Percentiles rank a stretch among this genome's conserved stretches.
Conservation (phyloP, 2,113 vertebrate genomes). For the Sitta europaea region DNA sequence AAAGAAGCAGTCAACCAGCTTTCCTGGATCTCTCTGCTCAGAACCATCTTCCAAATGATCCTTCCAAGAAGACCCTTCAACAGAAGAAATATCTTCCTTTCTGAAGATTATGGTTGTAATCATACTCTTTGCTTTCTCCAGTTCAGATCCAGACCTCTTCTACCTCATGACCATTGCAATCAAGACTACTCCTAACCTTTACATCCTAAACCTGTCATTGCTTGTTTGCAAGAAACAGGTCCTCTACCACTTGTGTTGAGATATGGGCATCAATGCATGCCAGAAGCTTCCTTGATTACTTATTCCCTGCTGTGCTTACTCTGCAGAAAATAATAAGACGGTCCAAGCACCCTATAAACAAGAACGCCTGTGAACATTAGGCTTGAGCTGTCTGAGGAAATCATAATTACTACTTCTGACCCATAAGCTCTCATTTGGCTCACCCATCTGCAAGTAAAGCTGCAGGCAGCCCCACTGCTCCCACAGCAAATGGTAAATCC, state of each 20-base stretch:
- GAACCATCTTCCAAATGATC: neutral
- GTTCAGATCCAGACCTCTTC: neutral
- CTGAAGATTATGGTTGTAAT: neutral
- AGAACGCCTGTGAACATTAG: neutral
- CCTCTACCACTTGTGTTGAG: neutral
- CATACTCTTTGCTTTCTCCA: neutral
- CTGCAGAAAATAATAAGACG: neutral
- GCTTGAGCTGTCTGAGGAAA: neutral
- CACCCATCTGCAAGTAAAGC: neutral
- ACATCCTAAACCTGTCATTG: neutral
- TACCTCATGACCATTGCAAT: neutral
- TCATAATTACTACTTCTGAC: neutral
- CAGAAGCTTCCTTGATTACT: neutral
- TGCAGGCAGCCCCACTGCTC: neutral
- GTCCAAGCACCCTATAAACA: neutral
- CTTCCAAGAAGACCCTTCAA: neutral
- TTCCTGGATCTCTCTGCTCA: neutral
- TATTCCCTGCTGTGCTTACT: neutral
- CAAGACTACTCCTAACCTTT: neutral
- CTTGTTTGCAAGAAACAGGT: neutral
- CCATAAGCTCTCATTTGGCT: neutral
- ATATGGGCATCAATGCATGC: neutral
- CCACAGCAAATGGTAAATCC: neutral
- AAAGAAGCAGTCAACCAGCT: neutral
- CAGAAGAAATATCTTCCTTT: neutral